phyloP scores from a whole-genome alignment of 2,888 invertebrate species.

The Apotomis turbidana region DNA sequence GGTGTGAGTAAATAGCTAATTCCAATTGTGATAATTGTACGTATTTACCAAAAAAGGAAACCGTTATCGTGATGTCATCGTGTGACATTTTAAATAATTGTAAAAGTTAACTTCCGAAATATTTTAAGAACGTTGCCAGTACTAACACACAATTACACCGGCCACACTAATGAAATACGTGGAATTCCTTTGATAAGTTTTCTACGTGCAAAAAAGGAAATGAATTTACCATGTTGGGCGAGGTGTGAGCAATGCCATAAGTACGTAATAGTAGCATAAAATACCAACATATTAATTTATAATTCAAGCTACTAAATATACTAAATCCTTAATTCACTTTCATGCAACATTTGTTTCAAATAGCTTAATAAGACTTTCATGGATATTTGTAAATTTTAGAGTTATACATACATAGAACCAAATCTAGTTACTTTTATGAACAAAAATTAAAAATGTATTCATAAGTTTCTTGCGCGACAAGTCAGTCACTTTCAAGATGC shows the following conservation, averaged over 20 bases:
- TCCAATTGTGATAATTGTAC: background rate
- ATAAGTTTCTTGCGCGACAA: background rate
- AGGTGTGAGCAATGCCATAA: conserved; percentile 77
- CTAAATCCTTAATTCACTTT: too few relatives aligned
- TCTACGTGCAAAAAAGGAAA: conserved; percentile 64
- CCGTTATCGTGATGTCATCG: background rate
- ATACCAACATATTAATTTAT: conserved; percentile 62
- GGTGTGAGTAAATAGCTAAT: too few relatives aligned
- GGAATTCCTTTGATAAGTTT: conserved; percentile 69
- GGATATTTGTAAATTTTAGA: too few relatives aligned
- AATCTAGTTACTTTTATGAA: too few relatives aligned
- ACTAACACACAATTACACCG: conserved; percentile 58
- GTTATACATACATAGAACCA: too few relatives aligned
- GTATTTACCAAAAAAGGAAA: background rate
- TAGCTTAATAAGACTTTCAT: too few relatives aligned
- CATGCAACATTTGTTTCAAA: too few relatives aligned
- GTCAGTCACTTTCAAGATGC: background rate
- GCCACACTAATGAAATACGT: conserved; percentile 69
- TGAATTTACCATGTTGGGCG: conserved; percentile 64
- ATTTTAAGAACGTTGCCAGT: conserved; percentile 58
- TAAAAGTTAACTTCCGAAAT: conserved; percentile 41
- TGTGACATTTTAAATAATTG: conserved; percentile 8
- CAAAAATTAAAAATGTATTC: background rate
- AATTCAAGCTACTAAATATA: background rate
- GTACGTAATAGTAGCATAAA: conserved; percentile 54